phyloP scores from a whole-genome alignment of 1,140 invertebrate species.

The Armadillidium nasatum region DNA sequence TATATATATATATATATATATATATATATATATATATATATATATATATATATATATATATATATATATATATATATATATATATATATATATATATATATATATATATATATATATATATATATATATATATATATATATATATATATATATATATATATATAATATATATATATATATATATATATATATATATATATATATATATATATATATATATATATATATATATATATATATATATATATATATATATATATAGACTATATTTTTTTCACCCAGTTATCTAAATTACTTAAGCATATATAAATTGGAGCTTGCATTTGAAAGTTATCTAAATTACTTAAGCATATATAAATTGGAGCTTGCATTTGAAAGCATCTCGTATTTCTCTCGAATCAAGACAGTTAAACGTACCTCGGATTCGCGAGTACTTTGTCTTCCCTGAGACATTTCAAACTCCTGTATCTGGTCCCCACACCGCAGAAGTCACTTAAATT shows the following conservation, averaged over 20 bases:
- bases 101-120: constrained; percentile 25
- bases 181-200: not conserved
- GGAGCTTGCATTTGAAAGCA: no score
- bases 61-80: not conserved
- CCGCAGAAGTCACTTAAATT: constrained; percentile 48
- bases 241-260: no score
- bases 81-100: not conserved
- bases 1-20: not conserved
- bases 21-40: not conserved
- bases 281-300: no score
- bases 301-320: no score
- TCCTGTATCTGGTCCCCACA: constrained; percentile 49
- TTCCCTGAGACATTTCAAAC: constrained; percentile 49
- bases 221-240: not conserved
- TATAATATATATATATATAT: not conserved
- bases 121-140: constrained; percentile 5
- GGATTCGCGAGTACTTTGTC: constrained; percentile 50
- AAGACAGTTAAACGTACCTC: constrained; percentile 44
- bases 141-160: constrained; percentile 1
- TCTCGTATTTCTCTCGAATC: no score
- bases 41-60: not conserved
- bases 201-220: not conserved
- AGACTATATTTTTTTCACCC: no score
- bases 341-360: no score
- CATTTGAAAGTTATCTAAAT: no score